Conservation (phyloP, 2,888 invertebrate species). For the Andrena dorsata region DNA sequence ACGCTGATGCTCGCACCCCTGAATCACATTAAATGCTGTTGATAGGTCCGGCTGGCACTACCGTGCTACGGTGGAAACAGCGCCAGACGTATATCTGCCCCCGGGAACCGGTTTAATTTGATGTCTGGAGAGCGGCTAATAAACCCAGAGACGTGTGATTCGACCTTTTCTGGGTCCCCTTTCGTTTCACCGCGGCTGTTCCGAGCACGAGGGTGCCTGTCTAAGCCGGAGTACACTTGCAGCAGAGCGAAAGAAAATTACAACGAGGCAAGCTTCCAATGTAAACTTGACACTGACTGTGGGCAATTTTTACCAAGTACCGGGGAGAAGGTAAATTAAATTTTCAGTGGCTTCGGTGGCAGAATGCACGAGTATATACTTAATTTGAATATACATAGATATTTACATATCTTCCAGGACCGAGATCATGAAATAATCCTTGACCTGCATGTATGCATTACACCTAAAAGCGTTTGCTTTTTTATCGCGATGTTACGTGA, state of each 20-base stretch:
- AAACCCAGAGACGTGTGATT: conserved; percentile 50
- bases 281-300: too few species aligned
- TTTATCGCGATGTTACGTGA: too few species aligned
- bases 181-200: conserved; percentile 22
- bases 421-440: too few species aligned
- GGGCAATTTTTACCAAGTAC: too few species aligned
- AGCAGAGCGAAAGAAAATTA: neutral
- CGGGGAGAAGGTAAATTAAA: too few species aligned
- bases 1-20: conserved; percentile 56
- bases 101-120: conserved; percentile 70
- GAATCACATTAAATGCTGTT: conserved; percentile 65
- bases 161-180: conserved; percentile 33
- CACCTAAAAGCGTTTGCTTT: too few species aligned
- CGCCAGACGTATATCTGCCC: conserved; percentile 44
- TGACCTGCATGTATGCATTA: too few species aligned
- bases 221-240: neutral
- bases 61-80: conserved; percentile 46
- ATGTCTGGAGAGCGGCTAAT: conserved; percentile 59
- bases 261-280: neutral
- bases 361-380: too few species aligned
- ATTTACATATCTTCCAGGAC: too few species aligned
- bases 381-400: too few species aligned
- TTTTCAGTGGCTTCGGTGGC: too few species aligned
- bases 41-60: conserved; percentile 59
- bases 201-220: neutral